A percentile compares a stretch with the other conserved stretches of the same genome.
These are phyloP conservation scores for Sebastes kiyomatsui DNA, from an alignment of 2,797 vertebrate genomes.

Conservation along the genomic window DNA sequence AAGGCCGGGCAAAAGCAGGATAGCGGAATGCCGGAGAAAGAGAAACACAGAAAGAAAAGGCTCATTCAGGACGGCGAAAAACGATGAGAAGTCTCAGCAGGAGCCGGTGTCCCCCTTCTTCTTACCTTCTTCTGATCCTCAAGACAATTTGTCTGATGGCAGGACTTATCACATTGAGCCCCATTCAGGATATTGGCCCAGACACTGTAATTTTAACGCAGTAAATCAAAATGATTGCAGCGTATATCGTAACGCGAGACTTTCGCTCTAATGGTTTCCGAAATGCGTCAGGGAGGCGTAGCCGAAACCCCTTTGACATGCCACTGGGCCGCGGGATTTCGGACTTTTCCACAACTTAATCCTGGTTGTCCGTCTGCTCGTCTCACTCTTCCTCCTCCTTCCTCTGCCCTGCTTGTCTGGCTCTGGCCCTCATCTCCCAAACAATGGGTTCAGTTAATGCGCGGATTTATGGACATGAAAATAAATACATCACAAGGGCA, in stretches of 20 bases:
- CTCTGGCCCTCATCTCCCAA: constrained; percentile 8
- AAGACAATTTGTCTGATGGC: constrained; percentile 65
- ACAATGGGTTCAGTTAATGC: constrained; percentile 54
- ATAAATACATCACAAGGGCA: constrained; percentile 60
- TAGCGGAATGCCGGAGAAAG: constrained; percentile 13
- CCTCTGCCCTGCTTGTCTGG: neutral
- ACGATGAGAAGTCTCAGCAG: constrained; percentile 52
- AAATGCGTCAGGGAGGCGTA: constrained; percentile 28
- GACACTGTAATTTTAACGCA: constrained; percentile 48
- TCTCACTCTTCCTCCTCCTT: neutral
- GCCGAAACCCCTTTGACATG: constrained; percentile 29
- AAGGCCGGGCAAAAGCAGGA: constrained; percentile 44
- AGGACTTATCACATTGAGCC: constrained; percentile 45
- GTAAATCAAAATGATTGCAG: constrained; percentile 73
- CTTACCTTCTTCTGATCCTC: constrained; percentile 38
- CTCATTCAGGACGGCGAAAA: constrained; percentile 47
- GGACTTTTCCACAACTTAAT: constrained; percentile 48
- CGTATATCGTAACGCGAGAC: constrained; percentile 36
- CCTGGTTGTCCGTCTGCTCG: neutral
- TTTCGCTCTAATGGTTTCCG: constrained; percentile 55
- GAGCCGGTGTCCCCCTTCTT: constrained; percentile 27
- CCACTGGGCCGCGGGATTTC: neutral
- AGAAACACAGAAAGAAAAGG: constrained; percentile 37
- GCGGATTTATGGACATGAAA: constrained; percentile 68
- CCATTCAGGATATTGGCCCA: constrained; percentile 45